Conservation (phyloP, 2,113 vertebrate genomes). For the Grallaria varia region DNA sequence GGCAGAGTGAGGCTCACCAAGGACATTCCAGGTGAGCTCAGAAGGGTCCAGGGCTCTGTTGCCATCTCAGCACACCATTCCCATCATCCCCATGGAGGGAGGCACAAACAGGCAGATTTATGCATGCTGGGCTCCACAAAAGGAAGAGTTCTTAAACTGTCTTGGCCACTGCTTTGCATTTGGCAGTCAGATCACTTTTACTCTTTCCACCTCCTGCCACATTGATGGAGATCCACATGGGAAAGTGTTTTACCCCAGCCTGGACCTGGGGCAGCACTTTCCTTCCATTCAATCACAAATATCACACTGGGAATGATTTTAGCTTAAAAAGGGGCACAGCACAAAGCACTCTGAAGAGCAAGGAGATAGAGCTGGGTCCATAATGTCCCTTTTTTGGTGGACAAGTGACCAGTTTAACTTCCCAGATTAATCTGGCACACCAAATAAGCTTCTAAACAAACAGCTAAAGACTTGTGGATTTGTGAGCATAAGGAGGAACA, state of each 20-base stretch:
- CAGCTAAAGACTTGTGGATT: too few relatives aligned
- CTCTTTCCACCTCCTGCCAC: neutral
- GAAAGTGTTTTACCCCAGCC: neutral
- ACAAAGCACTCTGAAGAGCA: fast-evolving
- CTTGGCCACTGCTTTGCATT: neutral
- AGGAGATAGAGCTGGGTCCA: neutral
- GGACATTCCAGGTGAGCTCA: fast-evolving
- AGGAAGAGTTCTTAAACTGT: fast-evolving
- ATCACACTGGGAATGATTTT: neutral
- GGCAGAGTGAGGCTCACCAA: neutral
- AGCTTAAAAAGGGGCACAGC: neutral
- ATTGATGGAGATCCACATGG: neutral
- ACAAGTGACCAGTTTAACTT: neutral
- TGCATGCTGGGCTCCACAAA: neutral
- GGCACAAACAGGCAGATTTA: neutral
- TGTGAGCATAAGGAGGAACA: neutral
- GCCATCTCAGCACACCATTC: neutral
- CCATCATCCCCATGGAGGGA: fast-evolving
- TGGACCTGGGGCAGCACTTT: neutral
- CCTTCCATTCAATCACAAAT: neutral
- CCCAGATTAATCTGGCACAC: neutral
- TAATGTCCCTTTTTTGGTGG: neutral
- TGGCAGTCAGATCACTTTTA: neutral
- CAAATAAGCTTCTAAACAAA: too few relatives aligned
- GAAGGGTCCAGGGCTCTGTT: neutral